Evolutionary conservation across 2,888 invertebrate species (phyloP).

Genomic region (Lissocephala sabroskyi): DNA sequence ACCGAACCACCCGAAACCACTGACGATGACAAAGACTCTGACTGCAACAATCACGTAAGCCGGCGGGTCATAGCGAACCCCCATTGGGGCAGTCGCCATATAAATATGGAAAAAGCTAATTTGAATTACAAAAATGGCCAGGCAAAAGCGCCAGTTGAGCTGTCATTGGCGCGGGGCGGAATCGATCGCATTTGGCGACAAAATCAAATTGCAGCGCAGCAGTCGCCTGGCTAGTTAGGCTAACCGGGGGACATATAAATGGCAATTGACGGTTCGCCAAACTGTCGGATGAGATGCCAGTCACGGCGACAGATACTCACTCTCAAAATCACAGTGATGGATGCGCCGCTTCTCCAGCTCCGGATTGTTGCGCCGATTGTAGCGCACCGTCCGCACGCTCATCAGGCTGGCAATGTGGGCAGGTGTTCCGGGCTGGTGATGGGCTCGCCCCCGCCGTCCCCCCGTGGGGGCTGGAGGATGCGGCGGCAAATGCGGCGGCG

Average conservation of each 20-base stretch:
- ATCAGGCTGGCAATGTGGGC: slow-evolving; percentile 69
- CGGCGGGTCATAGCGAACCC: too few species aligned
- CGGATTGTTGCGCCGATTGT: slow-evolving; percentile 96
- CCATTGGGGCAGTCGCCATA: too few species aligned
- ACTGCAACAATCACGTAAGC: too few species aligned
- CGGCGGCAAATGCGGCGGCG: slow-evolving; percentile 10
- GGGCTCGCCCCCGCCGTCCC: slow-evolving; percentile 43
- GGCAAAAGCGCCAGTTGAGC: slow-evolving; percentile 28
- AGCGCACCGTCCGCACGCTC: slow-evolving; percentile 76
- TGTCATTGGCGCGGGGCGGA: not conserved
- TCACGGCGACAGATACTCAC: slow-evolving; percentile 76
- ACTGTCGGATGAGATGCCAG: too few species aligned
- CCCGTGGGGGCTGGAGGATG: slow-evolving; percentile 14
- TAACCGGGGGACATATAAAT: too few species aligned
- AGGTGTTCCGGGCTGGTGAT: slow-evolving; percentile 60
- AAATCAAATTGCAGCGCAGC: not conserved
- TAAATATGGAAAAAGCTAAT: slow-evolving; percentile 51
- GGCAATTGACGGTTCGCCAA: not conserved
- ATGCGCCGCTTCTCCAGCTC: slow-evolving; percentile 96
- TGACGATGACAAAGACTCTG: too few species aligned
- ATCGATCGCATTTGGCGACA: too few species aligned
- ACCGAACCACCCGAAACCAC: too few species aligned
- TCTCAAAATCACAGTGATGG: slow-evolving; percentile 96
- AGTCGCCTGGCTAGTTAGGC: too few species aligned
- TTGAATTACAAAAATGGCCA: slow-evolving; percentile 57